Evolutionary conservation across 1,140 invertebrate genomes (phyloP).

Genomic region (Magallana ariakensis): DNA sequence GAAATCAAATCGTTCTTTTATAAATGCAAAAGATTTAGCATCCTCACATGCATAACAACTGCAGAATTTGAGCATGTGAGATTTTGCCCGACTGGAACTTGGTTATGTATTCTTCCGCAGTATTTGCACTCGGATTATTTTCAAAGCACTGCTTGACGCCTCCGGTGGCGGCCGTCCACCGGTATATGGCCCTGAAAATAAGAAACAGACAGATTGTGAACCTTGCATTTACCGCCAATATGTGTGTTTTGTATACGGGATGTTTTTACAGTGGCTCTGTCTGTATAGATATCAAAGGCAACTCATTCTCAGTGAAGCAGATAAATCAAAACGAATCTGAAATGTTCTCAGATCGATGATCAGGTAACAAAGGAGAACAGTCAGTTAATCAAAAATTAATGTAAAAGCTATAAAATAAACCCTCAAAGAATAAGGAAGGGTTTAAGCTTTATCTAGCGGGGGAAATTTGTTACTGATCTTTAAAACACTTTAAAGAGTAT

Average conservation of each 20-base stretch:
- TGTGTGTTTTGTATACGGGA: not conserved
- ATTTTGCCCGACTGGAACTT: conserved; percentile 99
- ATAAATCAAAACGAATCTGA: not conserved
- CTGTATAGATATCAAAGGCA: not conserved
- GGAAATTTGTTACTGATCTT: no score
- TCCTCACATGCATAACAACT: conserved; percentile 85
- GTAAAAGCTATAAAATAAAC: no score
- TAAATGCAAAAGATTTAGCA: not conserved
- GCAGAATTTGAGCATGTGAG: conserved; percentile 99
- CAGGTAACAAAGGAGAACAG: not conserved
- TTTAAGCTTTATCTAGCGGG: no score
- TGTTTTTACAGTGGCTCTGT: not conserved
- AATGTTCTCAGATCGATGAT: not conserved
- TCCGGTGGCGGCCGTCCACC: conserved; percentile 99
- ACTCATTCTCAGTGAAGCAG: not conserved
- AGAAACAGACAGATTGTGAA: conserved; percentile 50
- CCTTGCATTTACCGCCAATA: not conserved
- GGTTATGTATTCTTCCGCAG: conserved; percentile 94
- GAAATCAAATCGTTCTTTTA: no score
- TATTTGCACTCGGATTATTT: conserved; percentile 91
- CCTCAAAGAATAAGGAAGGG: no score
- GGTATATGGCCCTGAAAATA: conserved; percentile 91
- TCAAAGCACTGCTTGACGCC: conserved; percentile 96
- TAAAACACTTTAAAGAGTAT: no score
- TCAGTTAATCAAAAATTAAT: not conserved